These are phyloP conservation scores for Gymnodraco acuticeps DNA, from an alignment of 2,797 vertebrate species.

Conservation along the genomic window DNA sequence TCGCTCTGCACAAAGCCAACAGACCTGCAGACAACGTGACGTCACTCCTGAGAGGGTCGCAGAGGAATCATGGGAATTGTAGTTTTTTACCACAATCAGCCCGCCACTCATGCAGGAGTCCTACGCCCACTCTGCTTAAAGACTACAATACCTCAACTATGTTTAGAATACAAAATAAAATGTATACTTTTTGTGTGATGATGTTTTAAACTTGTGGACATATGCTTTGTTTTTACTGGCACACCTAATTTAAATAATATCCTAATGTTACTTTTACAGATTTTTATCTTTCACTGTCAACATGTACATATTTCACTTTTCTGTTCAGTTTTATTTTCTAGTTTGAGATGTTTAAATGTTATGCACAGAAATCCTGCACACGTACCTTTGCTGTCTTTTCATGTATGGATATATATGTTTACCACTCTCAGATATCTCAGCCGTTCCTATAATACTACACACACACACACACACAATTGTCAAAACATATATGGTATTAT, in stretches of 20 bases:
- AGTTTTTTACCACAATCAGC: slow-evolving; percentile 39
- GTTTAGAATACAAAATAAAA: neutral
- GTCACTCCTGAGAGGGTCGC: slow-evolving; percentile 39
- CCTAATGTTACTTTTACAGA: too few relatives aligned
- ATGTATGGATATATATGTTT: neutral
- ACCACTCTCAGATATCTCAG: neutral
- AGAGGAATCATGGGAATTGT: slow-evolving; percentile 68
- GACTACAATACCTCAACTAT: too few relatives aligned
- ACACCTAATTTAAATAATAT: too few relatives aligned
- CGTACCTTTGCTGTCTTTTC: neutral
- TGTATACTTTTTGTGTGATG: too few relatives aligned
- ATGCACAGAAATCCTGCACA: neutral
- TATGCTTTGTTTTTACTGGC: too few relatives aligned
- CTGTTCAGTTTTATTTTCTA: too few relatives aligned
- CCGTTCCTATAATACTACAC: neutral
- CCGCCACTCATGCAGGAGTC: neutral
- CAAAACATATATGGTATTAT: too few relatives aligned
- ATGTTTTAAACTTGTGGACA: too few relatives aligned
- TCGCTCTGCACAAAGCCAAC: slow-evolving; percentile 75
- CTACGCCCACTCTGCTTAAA: neutral
- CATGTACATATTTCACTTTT: too few relatives aligned
- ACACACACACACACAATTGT: too few relatives aligned
- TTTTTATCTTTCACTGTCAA: too few relatives aligned
- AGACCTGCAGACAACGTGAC: slow-evolving; percentile 60
- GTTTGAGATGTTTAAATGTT: too few relatives aligned